Conservation (phyloP, 1,140 invertebrate genomes). For the Hyposmocoma kahamanoa region DNA sequence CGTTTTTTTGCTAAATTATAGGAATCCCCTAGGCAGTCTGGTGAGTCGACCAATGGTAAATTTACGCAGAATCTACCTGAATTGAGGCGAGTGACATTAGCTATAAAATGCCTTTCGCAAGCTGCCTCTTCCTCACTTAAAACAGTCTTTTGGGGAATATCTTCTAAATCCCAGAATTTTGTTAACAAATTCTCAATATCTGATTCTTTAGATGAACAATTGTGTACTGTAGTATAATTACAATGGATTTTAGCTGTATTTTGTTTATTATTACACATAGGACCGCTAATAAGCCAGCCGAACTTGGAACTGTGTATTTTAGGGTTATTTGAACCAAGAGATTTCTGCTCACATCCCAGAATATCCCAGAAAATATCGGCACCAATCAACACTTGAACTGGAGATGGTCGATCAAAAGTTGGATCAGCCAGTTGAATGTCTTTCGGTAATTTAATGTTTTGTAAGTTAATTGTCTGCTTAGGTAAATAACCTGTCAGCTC, state of each 20-base stretch:
- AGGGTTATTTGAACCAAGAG: slow-evolving; percentile 4
- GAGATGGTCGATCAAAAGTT: not conserved
- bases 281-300: slow-evolving; percentile 6
- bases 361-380: not conserved
- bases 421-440: not conserved
- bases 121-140: slow-evolving; percentile 14
- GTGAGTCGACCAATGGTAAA: slow-evolving; percentile 2
- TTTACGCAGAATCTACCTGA: slow-evolving; percentile 10
- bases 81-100: slow-evolving; percentile 9
- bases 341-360: slow-evolving; percentile 1
- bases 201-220: not conserved
- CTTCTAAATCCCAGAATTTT: slow-evolving; percentile 3
- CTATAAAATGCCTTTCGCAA: slow-evolving; percentile 31
- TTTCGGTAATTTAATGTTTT: not conserved
- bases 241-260: not conserved
- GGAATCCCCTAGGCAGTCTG: slow-evolving; percentile 9
- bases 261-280: not conserved
- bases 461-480: not conserved
- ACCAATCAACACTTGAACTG: not conserved
- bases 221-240: not conserved
- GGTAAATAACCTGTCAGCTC: not conserved
- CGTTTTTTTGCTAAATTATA: slow-evolving; percentile 6
- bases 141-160: not conserved
- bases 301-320: slow-evolving; percentile 5
- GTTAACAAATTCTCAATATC: not conserved